phyloP scores from a whole-genome alignment of 2,797 vertebrate species.

The Spinibarbus caldwelli region DNA sequence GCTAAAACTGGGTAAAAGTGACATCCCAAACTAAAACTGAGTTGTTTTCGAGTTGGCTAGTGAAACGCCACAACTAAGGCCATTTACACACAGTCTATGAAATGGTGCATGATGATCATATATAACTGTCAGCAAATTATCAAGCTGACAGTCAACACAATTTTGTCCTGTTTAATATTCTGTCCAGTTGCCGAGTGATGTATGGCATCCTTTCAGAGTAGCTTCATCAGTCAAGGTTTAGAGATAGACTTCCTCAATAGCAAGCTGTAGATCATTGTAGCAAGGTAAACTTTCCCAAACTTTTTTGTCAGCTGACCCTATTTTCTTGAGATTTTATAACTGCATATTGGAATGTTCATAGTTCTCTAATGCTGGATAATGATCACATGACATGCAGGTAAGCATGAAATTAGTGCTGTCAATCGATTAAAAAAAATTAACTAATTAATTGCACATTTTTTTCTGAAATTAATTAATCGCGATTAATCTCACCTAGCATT shows the following conservation, averaged over 20 bases:
- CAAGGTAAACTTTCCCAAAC: not conserved
- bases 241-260: constrained; percentile 1
- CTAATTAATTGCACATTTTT: too few relatives aligned
- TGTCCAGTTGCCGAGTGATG: not conserved
- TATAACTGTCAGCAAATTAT: not conserved
- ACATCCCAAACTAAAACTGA: not conserved
- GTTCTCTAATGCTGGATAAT: not conserved
- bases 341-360: not conserved
- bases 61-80: not conserved
- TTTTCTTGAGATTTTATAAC: constrained; percentile 7
- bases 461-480: too few relatives aligned
- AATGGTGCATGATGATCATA: not conserved
- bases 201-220: not conserved
- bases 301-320: not conserved
- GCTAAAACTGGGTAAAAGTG: constrained; percentile 22
- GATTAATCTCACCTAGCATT: too few relatives aligned
- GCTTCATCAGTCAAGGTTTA: not conserved
- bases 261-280: not conserved
- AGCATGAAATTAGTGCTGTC: too few relatives aligned
- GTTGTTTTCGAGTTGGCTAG: not conserved
- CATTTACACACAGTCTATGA: not conserved
- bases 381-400: not conserved
- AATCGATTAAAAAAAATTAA: too few relatives aligned
- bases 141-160: not conserved
- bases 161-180: not conserved